Conservation (phyloP, 2,888 invertebrate genomes). For the Spilosoma lubricipeda region DNA sequence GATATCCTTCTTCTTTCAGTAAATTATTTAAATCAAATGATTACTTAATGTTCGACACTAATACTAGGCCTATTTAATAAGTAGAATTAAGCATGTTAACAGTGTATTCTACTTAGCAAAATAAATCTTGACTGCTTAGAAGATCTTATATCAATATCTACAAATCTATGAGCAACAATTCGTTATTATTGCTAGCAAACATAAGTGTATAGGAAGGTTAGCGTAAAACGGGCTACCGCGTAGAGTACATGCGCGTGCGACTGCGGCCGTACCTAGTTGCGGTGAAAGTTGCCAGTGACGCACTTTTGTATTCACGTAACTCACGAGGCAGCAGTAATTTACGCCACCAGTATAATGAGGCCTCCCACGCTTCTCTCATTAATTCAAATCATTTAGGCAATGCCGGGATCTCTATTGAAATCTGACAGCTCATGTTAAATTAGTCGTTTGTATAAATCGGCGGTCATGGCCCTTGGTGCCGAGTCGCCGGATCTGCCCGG, state of each 20-base stretch:
- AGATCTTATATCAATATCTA: background rate
- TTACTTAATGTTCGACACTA: background rate
- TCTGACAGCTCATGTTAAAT: constrained; percentile 60
- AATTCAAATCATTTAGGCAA: constrained; percentile 56
- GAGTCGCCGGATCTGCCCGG: constrained; percentile 61
- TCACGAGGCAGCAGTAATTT: constrained; percentile 70
- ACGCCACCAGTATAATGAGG: constrained; percentile 67
- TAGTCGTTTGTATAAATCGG: constrained; percentile 71
- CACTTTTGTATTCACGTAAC: constrained; percentile 78
- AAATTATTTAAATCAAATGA: background rate
- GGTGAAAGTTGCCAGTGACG: constrained; percentile 84
- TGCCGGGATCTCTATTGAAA: constrained; percentile 57
- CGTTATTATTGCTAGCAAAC: constrained; percentile 27
- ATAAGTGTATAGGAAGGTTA: constrained; percentile 35
- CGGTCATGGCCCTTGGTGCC: constrained; percentile 64
- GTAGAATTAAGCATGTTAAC: background rate
- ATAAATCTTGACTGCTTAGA: background rate
- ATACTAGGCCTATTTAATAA: background rate
- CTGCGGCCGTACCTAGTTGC: constrained; percentile 50
- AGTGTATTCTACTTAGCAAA: too few species aligned
- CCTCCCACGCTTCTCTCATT: constrained; percentile 60
- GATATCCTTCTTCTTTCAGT: too few species aligned
- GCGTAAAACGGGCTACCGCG: constrained; percentile 52
- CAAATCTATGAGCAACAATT: constrained; percentile 17
- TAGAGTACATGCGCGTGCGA: constrained; percentile 53